phyloP scores from a whole-genome alignment of 2,888 invertebrate species.

The Drosophila histrio region DNA sequence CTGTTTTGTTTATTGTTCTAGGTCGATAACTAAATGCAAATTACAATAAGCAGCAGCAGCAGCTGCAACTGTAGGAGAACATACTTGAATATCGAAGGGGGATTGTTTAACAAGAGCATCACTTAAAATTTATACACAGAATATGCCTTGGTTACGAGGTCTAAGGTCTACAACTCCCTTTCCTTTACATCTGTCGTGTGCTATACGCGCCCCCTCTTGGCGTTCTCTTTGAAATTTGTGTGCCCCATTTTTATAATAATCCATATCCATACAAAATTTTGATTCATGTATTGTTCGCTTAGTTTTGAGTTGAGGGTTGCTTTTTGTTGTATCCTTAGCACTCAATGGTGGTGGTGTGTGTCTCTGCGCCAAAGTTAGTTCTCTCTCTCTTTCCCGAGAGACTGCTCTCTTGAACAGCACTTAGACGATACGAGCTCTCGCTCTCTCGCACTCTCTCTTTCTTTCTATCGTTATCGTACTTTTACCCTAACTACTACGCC shows the following conservation, averaged over 20 bases:
- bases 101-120: constrained; percentile 14
- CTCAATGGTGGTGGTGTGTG: constrained; percentile 22
- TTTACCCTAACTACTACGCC: constrained; percentile 50
- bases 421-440: background rate
- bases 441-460: constrained; percentile 11
- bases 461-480: constrained; percentile 47
- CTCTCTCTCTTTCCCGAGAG: constrained; percentile 31
- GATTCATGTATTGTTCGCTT: constrained; percentile 65
- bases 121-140: constrained; percentile 11
- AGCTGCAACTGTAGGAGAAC: background rate
- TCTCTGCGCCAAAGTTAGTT: constrained; percentile 38
- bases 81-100: constrained; percentile 3
- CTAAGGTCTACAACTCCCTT: constrained; percentile 2
- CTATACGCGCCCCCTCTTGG: background rate
- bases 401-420: constrained; percentile 5
- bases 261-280: constrained; percentile 76
- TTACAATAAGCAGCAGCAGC: constrained; percentile 11
- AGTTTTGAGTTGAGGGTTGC: constrained; percentile 67
- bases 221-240: constrained; percentile 32
- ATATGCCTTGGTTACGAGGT: constrained; percentile 13
- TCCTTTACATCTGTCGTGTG: background rate
- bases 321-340: constrained; percentile 65
- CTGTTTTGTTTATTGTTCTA: constrained; percentile 13
- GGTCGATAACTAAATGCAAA: constrained; percentile 34
- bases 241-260: constrained; percentile 79